Conservation (phyloP, 2,797 vertebrate genomes). For the Myotis findleyi region DNA sequence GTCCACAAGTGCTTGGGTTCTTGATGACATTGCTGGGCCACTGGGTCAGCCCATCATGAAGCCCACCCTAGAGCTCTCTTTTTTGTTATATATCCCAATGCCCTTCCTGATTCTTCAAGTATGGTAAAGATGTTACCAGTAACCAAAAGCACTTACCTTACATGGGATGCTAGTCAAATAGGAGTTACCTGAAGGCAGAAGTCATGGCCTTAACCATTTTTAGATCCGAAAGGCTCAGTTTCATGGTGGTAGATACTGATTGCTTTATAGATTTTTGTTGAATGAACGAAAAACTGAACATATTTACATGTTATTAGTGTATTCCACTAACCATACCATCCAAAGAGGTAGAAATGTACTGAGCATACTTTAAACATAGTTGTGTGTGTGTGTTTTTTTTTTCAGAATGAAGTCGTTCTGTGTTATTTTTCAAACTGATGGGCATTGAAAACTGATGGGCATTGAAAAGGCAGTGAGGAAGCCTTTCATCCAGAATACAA, state of each 20-base stretch:
- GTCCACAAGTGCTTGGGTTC: neutral
- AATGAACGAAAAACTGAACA: constrained; percentile 12
- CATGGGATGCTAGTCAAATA: neutral
- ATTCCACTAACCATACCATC: neutral
- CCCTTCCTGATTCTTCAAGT: neutral
- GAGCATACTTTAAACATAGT: neutral
- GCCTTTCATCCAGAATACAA: neutral
- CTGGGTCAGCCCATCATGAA: neutral
- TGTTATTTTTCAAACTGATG: neutral
- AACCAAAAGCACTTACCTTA: neutral
- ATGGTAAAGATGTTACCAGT: neutral
- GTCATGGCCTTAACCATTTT: neutral
- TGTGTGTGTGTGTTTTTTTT: too few relatives aligned
- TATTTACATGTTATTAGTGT: constrained; percentile 21
- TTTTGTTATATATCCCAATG: neutral
- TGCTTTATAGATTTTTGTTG: neutral
- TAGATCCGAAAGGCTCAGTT: neutral
- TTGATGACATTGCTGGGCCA: neutral
- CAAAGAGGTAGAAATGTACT: neutral
- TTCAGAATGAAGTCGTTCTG: neutral
- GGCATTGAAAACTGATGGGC: neutral
- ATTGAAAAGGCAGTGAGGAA: neutral
- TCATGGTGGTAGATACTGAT: neutral
- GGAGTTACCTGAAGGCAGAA: neutral
- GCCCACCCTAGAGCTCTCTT: neutral